phyloP scores from a whole-genome alignment of 1,140 invertebrate species.

The Camponotus vicinus region DNA sequence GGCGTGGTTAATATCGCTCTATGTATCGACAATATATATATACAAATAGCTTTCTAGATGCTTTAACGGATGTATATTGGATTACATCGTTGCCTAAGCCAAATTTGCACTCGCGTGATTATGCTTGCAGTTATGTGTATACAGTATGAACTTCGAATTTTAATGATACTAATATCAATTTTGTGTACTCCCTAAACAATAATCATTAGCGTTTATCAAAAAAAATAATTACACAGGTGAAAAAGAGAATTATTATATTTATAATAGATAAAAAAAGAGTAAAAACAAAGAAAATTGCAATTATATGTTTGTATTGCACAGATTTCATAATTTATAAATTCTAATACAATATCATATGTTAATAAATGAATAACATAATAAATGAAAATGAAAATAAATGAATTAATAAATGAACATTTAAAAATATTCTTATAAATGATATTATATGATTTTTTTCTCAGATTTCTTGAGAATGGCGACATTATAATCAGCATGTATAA shows the following conservation, averaged over 20 bases:
- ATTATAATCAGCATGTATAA: background rate
- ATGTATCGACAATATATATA: conserved; percentile 22
- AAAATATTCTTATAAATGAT: background rate
- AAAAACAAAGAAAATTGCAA: background rate
- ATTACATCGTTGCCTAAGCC: conserved; percentile 37
- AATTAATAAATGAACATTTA: background rate
- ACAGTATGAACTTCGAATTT: background rate
- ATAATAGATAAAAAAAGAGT: background rate
- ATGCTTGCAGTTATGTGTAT: conserved; percentile 9
- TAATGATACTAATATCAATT: conserved; percentile 43
- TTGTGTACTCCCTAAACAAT: background rate
- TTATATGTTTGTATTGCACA: background rate
- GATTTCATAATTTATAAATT: background rate
- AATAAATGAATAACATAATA: background rate
- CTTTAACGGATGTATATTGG: conserved; percentile 36
- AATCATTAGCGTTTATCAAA: background rate
- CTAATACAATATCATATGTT: background rate
- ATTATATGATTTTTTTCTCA: background rate
- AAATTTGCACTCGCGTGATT: conserved; percentile 52
- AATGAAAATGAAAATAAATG: too few species aligned
- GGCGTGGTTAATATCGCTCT: conserved; percentile 17
- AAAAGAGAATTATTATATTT: background rate
- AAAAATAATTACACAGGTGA: background rate
- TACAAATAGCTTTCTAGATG: conserved; percentile 13
- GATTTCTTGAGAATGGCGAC: background rate